A percentile compares a stretch with the other conserved stretches of the same genome.
Evolutionary conservation across 1,140 invertebrate species (phyloP).

Genomic region (Monomorium pharaonis): DNA sequence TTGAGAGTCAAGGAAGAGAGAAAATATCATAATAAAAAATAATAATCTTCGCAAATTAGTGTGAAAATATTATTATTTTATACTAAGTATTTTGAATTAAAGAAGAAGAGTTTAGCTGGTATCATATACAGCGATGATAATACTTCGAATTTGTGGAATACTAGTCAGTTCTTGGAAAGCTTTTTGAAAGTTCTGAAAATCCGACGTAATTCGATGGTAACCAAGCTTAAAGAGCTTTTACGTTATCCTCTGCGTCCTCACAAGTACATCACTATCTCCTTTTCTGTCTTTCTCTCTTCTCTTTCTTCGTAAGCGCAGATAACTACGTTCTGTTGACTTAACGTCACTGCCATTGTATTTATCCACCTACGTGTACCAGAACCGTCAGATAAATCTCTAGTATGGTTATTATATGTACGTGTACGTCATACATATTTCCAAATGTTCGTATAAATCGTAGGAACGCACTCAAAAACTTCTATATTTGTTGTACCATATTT

Average conservation of each 20-base stretch:
- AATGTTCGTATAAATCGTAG: constrained; percentile 15
- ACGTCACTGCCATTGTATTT: constrained; percentile 61
- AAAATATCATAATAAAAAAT: not conserved
- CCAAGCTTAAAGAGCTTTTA: constrained; percentile 60
- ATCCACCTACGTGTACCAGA: constrained; percentile 52
- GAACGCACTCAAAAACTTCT: not conserved
- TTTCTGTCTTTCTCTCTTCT: not conserved
- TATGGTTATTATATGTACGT: not conserved
- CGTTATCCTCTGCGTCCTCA: constrained; percentile 43
- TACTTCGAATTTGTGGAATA: constrained; percentile 15
- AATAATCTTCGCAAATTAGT: not conserved
- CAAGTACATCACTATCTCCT: constrained; percentile 23
- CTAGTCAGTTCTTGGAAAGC: constrained; percentile 17
- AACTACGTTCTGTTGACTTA: constrained; percentile 62
- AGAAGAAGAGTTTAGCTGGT: not conserved
- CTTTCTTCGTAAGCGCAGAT: constrained; percentile 34
- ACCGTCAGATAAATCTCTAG: constrained; percentile 37
- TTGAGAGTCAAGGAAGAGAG: not conserved
- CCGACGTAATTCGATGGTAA: constrained; percentile 64
- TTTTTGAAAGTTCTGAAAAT: constrained; percentile 60
- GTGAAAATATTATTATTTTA: too few species aligned
- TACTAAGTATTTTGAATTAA: not conserved
- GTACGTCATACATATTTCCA: not conserved
- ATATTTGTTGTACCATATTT: not conserved
- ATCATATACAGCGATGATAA: not conserved